Conservation (phyloP, 1,140 invertebrate species). For the Teleogryllus occipitalis region DNA sequence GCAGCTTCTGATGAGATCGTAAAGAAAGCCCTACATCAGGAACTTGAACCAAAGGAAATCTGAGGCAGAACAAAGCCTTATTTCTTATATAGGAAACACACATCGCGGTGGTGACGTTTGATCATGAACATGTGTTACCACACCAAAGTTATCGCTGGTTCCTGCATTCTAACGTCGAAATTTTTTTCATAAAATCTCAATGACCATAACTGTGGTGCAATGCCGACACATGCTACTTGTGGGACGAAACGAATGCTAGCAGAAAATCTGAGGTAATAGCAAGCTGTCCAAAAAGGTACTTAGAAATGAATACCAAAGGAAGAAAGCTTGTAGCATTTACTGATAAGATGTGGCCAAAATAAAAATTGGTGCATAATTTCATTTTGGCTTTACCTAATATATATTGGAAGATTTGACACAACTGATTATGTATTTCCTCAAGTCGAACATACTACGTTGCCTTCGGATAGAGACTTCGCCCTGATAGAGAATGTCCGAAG, state of each 20-base stretch:
- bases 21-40: background rate
- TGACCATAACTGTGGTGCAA: constrained; percentile 10
- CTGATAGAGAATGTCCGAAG: background rate
- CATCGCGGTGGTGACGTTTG: constrained; percentile 9
- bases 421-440: background rate
- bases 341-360: constrained; percentile 18
- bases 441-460: background rate
- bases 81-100: background rate
- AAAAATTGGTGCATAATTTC: constrained; percentile 12
- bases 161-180: constrained; percentile 12
- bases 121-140: constrained; percentile 15
- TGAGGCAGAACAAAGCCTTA: background rate
- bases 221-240: constrained; percentile 3
- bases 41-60: constrained; percentile 1
- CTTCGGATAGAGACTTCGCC: background rate
- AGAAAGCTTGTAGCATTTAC: constrained; percentile 4
- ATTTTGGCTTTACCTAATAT: background rate
- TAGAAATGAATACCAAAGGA: constrained; percentile 9
- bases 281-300: constrained; percentile 13
- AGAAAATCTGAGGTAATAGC: constrained; percentile 17
- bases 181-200: constrained; percentile 15
- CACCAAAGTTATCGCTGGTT: constrained; percentile 13
- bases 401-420: background rate
- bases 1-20: background rate
- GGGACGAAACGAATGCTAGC: constrained; percentile 10